Conservation (phyloP, 2,113 vertebrate genomes). For the Loxodonta africana region DNA sequence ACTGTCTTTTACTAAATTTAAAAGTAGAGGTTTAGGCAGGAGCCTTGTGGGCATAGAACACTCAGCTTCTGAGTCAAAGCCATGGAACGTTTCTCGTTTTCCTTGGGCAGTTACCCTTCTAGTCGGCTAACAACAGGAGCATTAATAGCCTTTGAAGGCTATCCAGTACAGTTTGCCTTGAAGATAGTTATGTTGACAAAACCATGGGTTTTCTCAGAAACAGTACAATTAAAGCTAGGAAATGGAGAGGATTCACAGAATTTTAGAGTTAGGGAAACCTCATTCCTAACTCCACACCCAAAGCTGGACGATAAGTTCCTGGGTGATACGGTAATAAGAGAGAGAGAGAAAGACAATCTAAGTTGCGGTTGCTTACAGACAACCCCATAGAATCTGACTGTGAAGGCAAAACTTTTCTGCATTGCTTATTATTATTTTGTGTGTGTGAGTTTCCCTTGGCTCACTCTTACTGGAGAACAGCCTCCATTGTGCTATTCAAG, state of each 20-base stretch:
- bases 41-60: constrained; percentile 21
- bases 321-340: neutral
- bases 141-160: constrained; percentile 45
- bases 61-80: constrained; percentile 8
- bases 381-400: neutral
- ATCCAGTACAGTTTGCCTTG: neutral
- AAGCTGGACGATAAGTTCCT: neutral
- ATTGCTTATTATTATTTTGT: neutral
- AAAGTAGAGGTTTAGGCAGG: constrained; percentile 23
- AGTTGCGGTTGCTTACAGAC: neutral
- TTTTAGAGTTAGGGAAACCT: constrained; percentile 22
- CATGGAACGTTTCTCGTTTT: neutral
- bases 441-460: neutral
- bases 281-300: neutral
- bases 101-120: neutral
- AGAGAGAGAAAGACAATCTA: neutral
- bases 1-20: constrained; percentile 61
- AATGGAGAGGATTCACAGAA: neutral
- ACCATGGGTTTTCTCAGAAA: neutral
- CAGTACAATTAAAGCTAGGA: constrained; percentile 24
- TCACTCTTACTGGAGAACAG: constrained; percentile 12
- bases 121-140: neutral
- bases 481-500: constrained; percentile 70
- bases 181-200: constrained; percentile 56
- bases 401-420: constrained; percentile 9